Conservation (phyloP, 2,888 invertebrate species). For the Drosophila suboccidentalis region DNA sequence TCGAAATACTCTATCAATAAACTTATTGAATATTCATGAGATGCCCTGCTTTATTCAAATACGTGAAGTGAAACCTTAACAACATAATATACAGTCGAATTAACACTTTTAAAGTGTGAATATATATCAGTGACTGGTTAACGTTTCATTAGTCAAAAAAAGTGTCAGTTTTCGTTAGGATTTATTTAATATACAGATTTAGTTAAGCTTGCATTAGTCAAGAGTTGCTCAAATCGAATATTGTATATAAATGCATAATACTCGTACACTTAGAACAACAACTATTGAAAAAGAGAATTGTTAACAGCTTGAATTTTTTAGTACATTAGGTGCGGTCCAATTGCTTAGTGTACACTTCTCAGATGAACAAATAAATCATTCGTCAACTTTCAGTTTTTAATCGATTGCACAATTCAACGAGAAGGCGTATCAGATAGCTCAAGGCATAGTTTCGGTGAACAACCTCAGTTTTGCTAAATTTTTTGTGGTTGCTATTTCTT, state of each 20-base stretch:
- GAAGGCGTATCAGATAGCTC: constrained; percentile 44
- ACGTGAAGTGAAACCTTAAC: constrained; percentile 3
- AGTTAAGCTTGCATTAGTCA: no score
- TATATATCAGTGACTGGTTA: constrained; percentile 25
- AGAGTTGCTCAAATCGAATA: no score
- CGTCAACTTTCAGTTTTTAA: constrained; percentile 51
- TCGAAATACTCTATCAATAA: neutral
- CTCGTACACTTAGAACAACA: neutral
- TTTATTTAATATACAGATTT: neutral
- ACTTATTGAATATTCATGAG: constrained; percentile 52
- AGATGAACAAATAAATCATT: constrained; percentile 59
- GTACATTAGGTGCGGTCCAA: constrained; percentile 51
- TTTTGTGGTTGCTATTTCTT: constrained; percentile 36
- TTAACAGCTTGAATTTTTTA: constrained; percentile 20
- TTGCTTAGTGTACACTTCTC: constrained; percentile 51
- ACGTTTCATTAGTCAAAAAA: constrained; percentile 24
- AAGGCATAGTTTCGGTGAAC: constrained; percentile 17
- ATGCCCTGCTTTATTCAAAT: constrained; percentile 9
- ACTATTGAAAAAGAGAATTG: neutral
- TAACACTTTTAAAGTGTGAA: constrained; percentile 9
- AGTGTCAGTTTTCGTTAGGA: constrained; percentile 41
- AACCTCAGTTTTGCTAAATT: constrained; percentile 32
- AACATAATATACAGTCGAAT: constrained; percentile 6
- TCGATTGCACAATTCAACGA: constrained; percentile 53
- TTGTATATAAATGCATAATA: no score